These are phyloP conservation scores for Muntiacus reevesi DNA, from an alignment of 2,113 vertebrate genomes.

Conservation along the genomic window DNA sequence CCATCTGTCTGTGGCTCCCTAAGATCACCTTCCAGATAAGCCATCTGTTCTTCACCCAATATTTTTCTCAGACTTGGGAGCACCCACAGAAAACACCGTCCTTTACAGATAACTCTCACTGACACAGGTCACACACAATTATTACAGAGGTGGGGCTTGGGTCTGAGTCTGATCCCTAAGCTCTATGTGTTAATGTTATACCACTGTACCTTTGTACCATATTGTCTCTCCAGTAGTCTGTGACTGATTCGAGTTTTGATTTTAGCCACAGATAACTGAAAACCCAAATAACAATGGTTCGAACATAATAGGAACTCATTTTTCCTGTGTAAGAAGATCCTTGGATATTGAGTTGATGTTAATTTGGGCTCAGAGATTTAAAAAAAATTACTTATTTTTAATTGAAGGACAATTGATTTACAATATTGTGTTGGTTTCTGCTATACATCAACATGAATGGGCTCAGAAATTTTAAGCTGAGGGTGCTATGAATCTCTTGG, in stretches of 20 bases:
- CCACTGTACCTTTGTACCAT: background rate
- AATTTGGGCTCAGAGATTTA: background rate
- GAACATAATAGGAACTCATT: background rate
- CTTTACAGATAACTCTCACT: background rate
- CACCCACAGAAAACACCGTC: background rate
- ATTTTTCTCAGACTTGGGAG: background rate
- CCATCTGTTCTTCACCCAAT: background rate
- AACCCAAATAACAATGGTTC: background rate
- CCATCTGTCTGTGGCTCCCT: background rate
- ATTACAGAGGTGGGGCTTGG: background rate
- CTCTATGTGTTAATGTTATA: background rate
- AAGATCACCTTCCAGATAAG: background rate
- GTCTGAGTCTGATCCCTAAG: background rate
- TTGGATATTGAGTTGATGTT: background rate
- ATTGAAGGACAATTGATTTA: background rate
- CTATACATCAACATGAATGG: background rate
- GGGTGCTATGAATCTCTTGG: background rate
- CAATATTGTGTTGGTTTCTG: background rate
- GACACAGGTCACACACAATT: background rate
- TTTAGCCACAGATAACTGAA: background rate
- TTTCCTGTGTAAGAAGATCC: background rate
- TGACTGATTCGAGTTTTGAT: background rate
- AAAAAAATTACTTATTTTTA: background rate
- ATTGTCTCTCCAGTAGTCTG: background rate
- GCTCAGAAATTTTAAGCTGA: background rate